Base-by-base conservation (phyloP, 2,888 invertebrate genomes). In the Camptogramma bilineatum region DNA sequence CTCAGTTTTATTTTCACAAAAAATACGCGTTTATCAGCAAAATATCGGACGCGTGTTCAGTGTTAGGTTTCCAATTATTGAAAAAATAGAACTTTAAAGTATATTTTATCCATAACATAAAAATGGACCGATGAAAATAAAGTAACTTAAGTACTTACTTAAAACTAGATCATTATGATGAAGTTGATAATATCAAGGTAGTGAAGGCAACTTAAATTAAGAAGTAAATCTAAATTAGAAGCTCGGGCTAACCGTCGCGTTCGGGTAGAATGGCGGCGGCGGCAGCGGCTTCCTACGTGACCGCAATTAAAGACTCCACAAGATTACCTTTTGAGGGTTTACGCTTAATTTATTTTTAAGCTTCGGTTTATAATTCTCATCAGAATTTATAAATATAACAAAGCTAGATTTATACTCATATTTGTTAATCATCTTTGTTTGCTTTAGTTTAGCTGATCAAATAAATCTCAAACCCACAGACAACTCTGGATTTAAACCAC, bases 281-380 rank as follows among this genome's bases (percentile, higher is more conserved):
- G 57, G 59, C 52, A 54, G 42, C 60, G 62, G 39, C 44, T 52
- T 51, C n/a, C 48, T 66, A 70, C 64, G 66, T 62, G 68, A 66
- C 70, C 70, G 62, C 64, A 68, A 70, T 70, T 68, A 70, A 31
- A 58, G 42, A 42, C 51, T 21, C 46, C 31, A 19, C 58, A 53
- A 59, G 65, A 54, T 64, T 60, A 66, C 58, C 60, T 66, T 60
- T 54, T 62, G 52, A 13, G 46, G 58, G 62, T 57, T 59, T 56
- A 65, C 53, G 55, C 58, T 63, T 62, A 61, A 66, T 66, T 68
- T 66, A 66, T 62, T 65, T 61, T 60, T 56, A 61, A 70, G 63
- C 19, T 52, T 16, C 10, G 34, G 34, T 44, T 7, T 17, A 17
- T 42, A 42, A 17, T 44, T 13, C 10, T 39, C 34, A 13, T 10